These are phyloP conservation scores for Ophthalmolycus amberensis DNA, from an alignment of 2,113 vertebrate species.

Conservation along the genomic window DNA sequence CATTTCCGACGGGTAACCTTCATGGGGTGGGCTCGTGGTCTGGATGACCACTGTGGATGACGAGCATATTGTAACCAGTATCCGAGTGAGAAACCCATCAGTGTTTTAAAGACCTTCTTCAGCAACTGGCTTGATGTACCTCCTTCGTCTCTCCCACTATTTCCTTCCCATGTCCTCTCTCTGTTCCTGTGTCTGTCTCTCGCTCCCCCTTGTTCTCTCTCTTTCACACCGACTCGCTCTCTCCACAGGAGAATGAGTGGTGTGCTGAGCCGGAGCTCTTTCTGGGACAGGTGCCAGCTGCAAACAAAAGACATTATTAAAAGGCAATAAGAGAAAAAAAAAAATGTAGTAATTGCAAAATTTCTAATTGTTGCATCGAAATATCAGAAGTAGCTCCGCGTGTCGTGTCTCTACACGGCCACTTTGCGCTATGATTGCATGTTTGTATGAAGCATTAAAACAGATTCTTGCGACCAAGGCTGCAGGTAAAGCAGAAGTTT, in stretches of 20 bases:
- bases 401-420: not conserved
- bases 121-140: constrained; percentile 55
- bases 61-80: constrained; percentile 39
- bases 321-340: constrained; percentile 56
- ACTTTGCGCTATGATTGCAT: constrained; percentile 19
- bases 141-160: constrained; percentile 54
- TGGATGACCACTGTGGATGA: constrained; percentile 59
- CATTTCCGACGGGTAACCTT: constrained; percentile 63
- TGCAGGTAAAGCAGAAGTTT: constrained; percentile 38
- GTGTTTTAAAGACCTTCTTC: constrained; percentile 48
- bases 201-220: constrained; percentile 65
- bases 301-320: constrained; percentile 86
- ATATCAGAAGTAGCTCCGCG: constrained; percentile 17
- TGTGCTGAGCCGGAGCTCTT: constrained; percentile 81
- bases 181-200: constrained; percentile 51
- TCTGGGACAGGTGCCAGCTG: constrained; percentile 89
- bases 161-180: constrained; percentile 62
- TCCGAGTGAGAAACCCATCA: constrained; percentile 37
- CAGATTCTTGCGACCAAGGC: not conserved
- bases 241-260: constrained; percentile 74
- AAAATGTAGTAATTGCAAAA: constrained; percentile 12
- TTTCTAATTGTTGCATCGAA: constrained; percentile 34
- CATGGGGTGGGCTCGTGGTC: constrained; percentile 47
- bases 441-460: constrained; percentile 44
- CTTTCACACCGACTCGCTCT: constrained; percentile 65